Evolutionary conservation across 1,140 invertebrate species (phyloP).

Genomic region (Drosophila baimaii): DNA sequence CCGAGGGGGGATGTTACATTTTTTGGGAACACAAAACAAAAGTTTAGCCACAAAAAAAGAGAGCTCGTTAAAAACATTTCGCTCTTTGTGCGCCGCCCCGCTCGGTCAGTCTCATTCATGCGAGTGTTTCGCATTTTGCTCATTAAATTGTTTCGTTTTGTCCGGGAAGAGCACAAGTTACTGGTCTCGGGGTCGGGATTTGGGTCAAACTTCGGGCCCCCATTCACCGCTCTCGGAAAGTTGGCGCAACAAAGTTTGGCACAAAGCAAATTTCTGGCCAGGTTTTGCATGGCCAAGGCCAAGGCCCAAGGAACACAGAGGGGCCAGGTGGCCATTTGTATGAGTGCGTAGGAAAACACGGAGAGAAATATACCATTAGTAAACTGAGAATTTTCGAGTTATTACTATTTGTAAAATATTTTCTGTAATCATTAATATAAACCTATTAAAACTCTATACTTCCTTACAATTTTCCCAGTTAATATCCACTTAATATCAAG

Average conservation of each 20-base stretch:
- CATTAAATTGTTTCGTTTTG: conserved; percentile 70
- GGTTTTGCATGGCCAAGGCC: conserved; percentile 49
- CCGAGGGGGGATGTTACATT: conserved; percentile 7
- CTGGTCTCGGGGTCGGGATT: conserved; percentile 23
- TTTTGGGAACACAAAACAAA: conserved; percentile 35
- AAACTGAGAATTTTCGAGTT: no score
- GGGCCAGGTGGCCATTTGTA: conserved; percentile 22
- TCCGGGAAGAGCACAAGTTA: conserved; percentile 31
- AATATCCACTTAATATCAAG: no score
- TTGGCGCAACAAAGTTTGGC: conserved; percentile 55
- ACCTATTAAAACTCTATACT: no score
- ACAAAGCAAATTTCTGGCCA: conserved; percentile 24
- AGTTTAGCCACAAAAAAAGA: conserved; percentile 33
- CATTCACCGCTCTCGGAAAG: neutral
- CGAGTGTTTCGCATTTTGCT: conserved; percentile 38
- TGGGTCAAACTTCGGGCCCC: conserved; percentile 24
- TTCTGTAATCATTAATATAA: no score
- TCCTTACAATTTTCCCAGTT: neutral
- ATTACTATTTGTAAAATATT: no score
- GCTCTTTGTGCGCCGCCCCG: conserved; percentile 15
- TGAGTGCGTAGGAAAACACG: neutral
- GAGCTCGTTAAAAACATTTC: conserved; percentile 68
- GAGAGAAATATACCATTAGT: neutral
- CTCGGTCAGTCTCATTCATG: conserved; percentile 44
- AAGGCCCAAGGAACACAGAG: conserved; percentile 13